Base-by-base conservation (phyloP, 64 coral and sea anemone species). In the Montipora efflorescens region DNA sequence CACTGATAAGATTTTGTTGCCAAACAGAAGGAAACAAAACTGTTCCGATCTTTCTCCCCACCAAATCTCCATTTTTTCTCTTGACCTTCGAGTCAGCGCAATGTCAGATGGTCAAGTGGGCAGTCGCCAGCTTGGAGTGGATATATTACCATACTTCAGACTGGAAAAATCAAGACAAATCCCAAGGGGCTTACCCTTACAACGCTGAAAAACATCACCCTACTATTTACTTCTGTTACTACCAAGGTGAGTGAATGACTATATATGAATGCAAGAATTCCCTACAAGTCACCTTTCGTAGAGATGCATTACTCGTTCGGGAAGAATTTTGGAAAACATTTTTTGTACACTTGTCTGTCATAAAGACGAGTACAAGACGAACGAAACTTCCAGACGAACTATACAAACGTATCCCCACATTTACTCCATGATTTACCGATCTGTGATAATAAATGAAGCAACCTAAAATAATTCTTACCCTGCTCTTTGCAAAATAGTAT, bases 171-270 rank as follows among this genome's bases (percentile, higher is more conserved):
- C 14, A 5, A 7, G 81, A 92, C 19, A 18, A 11, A 1, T 7
- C 21, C 18, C 46, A 20, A 11, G 51, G 68, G 3, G 47, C 79
- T 11, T 76, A 59, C 28, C 90, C 90, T 14, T 84, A 84, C 50
- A 25, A 81, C 4, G 90, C 90, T 20, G 11, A 23, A 21, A 19
- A 23, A 1, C 53, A 43, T 25, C 72, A 59, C 51, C 68, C 72
- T 2, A 83, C 68, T 7, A 82, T 92, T 59, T 82, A 83, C 7
- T 92, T 84, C 25, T 92, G 90, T 76, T 92, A 92, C 22, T 92
- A 92, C 20, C 90, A 61, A 13, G 79, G 90, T 92, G 59, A 92
- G 67, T 36, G 36, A 36, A 36, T 36, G 36, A 36, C 2, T 36
- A 36, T 36, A 36, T 36, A 36, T 36, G 36, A 36, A 36, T 36